Conservation (phyloP, 2,888 invertebrate species). For the Caenorhabditis parvicauda region DNA sequence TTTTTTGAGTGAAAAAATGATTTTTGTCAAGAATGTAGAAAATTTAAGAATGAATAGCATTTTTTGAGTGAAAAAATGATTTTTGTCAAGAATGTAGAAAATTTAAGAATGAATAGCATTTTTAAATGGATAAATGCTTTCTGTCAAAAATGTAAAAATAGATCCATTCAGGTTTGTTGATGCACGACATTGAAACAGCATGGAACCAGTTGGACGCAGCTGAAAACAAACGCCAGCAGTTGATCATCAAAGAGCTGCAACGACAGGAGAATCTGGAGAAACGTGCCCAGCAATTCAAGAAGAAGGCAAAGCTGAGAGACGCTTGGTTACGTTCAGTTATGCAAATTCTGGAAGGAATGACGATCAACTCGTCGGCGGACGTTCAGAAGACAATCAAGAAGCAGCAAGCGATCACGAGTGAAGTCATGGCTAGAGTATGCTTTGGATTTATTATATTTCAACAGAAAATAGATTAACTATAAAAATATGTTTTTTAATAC, state of each 20-base stretch:
- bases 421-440: constrained; percentile 79
- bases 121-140: no score
- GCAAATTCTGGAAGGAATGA: constrained; percentile 73
- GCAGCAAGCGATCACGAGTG: constrained; percentile 95
- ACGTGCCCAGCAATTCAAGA: constrained; percentile 89
- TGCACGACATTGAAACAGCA: constrained; percentile 90
- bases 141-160: no score
- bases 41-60: no score
- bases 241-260: constrained; percentile 80
- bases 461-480: no score
- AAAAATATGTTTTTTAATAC: no score
- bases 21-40: no score
- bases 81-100: no score
- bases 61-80: no score
- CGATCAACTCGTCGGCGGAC: constrained; percentile 79
- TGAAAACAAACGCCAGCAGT: constrained; percentile 89
- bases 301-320: constrained; percentile 84
- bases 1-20: no score
- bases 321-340: constrained; percentile 79
- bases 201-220: constrained; percentile 90
- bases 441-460: background rate
- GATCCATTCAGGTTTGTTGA: no score
- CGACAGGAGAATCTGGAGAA: constrained; percentile 87
- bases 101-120: no score
- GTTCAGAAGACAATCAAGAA: constrained; percentile 97